Evolutionary conservation across 2,888 invertebrate species (phyloP).

Genomic region (Rhogogaster chlorosoma): DNA sequence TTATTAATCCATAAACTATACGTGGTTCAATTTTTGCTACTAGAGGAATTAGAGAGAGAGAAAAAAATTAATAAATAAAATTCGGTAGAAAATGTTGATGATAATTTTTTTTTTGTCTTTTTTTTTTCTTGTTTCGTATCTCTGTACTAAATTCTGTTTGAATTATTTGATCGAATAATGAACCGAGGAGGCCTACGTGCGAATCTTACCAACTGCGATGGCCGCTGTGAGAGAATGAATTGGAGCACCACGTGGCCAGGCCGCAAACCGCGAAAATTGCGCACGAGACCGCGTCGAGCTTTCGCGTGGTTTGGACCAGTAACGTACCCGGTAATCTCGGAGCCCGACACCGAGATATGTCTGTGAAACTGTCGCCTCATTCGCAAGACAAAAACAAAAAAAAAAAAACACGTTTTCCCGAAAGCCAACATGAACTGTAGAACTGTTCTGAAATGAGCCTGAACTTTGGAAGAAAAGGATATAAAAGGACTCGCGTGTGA

Average conservation of each 20-base stretch:
- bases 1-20: background rate
- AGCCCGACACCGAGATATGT: background rate
- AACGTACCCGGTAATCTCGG: constrained; percentile 4
- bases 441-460: too few relatives aligned
- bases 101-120: too few relatives aligned
- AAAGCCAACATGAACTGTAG: too few relatives aligned
- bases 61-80: background rate
- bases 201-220: background rate
- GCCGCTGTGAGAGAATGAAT: constrained; percentile 42
- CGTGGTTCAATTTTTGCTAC: background rate
- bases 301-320: constrained; percentile 20
- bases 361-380: background rate
- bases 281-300: constrained; percentile 32
- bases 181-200: constrained; percentile 37
- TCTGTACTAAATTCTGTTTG: background rate
- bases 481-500: background rate
- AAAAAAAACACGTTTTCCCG: too few relatives aligned
- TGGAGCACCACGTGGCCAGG: constrained; percentile 44
- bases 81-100: too few relatives aligned
- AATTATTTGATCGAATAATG: background rate
- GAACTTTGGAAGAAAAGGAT: too few relatives aligned
- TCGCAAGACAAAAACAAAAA: background rate
- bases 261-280: constrained; percentile 47
- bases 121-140: background rate
- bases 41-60: background rate